These are phyloP conservation scores for Microchirus variegatus DNA, from an alignment of 2,797 vertebrate genomes.

Conservation along the genomic window DNA sequence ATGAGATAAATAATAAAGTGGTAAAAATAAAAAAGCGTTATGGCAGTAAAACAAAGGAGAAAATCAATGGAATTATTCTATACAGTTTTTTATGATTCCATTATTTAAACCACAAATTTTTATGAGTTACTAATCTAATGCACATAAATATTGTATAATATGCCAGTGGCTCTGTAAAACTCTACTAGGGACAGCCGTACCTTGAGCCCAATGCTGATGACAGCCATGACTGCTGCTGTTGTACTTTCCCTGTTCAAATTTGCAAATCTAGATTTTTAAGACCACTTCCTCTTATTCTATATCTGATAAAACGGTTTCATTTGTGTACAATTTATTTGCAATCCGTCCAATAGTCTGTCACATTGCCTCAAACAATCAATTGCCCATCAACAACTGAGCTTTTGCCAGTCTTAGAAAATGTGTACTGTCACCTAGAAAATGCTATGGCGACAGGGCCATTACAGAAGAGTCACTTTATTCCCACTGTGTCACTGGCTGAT, in stretches of 20 bases:
- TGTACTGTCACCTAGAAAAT: conserved; percentile 70
- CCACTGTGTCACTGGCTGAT: conserved; percentile 53
- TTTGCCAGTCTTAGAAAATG: conserved; percentile 46
- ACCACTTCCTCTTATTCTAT: too few relatives aligned
- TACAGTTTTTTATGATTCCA: conserved; percentile 58
- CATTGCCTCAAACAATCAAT: conserved; percentile 39
- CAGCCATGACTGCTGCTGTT: too few relatives aligned
- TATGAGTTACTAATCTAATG: conserved; percentile 19
- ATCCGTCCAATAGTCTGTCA: conserved; percentile 1
- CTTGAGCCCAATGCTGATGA: not conserved
- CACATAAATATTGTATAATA: conserved; percentile 6
- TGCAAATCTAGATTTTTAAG: too few relatives aligned
- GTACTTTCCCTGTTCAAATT: too few relatives aligned
- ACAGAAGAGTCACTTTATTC: conserved; percentile 70
- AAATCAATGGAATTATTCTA: conserved; percentile 45
- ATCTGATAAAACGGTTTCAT: too few relatives aligned
- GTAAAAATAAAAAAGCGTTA: conserved; percentile 45
- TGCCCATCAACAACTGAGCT: conserved; percentile 38
- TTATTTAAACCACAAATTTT: conserved; percentile 20
- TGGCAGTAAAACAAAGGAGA: conserved; percentile 61
- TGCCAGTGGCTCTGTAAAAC: not conserved
- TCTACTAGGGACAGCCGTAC: not conserved
- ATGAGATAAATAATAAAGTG: conserved; percentile 44
- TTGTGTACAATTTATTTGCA: too few relatives aligned
- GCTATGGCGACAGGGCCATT: conserved; percentile 71